phyloP scores from a whole-genome alignment of 2,797 vertebrate species.

The Neoniphon sammara region DNA sequence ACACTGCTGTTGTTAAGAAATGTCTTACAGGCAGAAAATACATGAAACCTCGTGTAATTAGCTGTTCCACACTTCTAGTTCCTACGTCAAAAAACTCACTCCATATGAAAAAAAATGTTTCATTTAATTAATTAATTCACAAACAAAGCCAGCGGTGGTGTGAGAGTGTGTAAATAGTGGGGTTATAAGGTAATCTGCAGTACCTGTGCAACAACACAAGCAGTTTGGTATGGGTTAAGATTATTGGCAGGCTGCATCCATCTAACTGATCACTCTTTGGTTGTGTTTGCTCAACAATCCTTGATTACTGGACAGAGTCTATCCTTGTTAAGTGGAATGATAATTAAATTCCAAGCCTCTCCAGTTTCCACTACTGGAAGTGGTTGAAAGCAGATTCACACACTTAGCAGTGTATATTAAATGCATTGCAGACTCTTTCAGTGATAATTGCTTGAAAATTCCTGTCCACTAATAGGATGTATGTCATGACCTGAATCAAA shows the following conservation, averaged over 20 bases:
- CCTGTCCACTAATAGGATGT: slow-evolving; percentile 22
- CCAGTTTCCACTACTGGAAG: slow-evolving; percentile 23
- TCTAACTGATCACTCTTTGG: background rate
- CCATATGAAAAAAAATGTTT: background rate
- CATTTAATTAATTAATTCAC: background rate
- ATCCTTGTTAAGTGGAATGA: slow-evolving; percentile 6
- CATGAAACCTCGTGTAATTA: background rate
- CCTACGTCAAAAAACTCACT: background rate
- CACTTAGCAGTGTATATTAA: slow-evolving; percentile 15
- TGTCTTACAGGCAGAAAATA: too few species aligned
- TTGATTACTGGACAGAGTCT: background rate
- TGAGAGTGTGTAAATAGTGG: slow-evolving; percentile 1
- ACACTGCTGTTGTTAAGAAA: too few species aligned
- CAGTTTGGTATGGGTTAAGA: background rate
- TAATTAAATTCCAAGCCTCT: slow-evolving; percentile 42
- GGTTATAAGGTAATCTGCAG: background rate
- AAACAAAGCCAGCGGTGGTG: background rate
- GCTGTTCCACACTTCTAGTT: background rate
- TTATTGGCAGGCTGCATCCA: slow-evolving; percentile 7
- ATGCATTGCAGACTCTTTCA: slow-evolving; percentile 16
- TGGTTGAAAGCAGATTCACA: slow-evolving; percentile 37
- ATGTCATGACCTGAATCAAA: slow-evolving; percentile 32
- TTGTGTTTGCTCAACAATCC: slow-evolving; percentile 19
- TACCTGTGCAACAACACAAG: slow-evolving; percentile 12
- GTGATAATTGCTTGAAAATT: slow-evolving; percentile 35